phyloP scores from a whole-genome alignment of 2,888 invertebrate species.

The Polymixis lichenea region DNA sequence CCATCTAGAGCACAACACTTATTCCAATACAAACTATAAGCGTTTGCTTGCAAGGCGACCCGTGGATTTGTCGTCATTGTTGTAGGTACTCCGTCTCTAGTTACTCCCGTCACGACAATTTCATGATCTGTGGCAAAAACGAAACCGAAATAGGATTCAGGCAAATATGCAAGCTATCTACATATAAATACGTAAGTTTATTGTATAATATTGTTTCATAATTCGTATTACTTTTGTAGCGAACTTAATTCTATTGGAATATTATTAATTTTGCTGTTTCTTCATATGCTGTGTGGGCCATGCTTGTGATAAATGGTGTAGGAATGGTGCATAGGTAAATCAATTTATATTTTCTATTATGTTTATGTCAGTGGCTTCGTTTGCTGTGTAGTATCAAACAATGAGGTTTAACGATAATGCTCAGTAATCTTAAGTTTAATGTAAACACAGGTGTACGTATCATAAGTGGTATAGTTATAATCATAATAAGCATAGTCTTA shows the following conservation, averaged over 20 bases:
- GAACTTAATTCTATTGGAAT: neutral
- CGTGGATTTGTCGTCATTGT: neutral
- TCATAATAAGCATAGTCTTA: neutral
- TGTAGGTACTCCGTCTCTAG: neutral
- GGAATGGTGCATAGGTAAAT: neutral
- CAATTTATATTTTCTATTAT: neutral
- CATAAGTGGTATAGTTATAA: neutral
- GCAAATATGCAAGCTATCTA: neutral
- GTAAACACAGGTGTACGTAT: neutral
- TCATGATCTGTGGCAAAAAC: neutral
- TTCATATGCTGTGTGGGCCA: neutral
- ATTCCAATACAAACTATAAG: neutral
- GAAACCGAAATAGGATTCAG: neutral
- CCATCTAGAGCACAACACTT: neutral
- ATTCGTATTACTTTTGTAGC: neutral
- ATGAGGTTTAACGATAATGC: neutral
- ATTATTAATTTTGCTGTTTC: neutral
- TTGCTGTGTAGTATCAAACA: neutral
- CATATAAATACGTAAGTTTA: neutral
- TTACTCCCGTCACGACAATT: neutral
- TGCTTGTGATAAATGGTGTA: slow-evolving; percentile 2
- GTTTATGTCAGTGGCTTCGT: neutral
- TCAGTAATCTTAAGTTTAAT: neutral
- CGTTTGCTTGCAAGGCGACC: neutral
- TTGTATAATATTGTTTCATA: neutral